Evolutionary conservation across 2,888 invertebrate genomes (phyloP).

Genomic region (Mamestra brassicae): DNA sequence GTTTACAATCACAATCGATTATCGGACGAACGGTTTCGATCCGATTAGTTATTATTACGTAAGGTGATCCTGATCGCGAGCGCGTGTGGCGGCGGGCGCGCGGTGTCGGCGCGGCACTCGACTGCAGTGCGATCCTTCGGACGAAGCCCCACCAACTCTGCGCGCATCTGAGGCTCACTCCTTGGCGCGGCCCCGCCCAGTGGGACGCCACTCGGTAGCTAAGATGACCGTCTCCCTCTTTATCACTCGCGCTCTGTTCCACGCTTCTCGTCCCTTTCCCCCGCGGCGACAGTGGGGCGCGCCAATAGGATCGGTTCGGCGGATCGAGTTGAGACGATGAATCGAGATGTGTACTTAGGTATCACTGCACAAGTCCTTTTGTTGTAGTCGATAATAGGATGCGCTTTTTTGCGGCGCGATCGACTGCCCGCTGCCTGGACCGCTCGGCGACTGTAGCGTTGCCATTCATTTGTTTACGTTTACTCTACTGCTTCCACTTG

Average conservation of each 20-base stretch:
- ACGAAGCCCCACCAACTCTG: constrained; percentile 92
- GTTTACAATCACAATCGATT: constrained; percentile 88
- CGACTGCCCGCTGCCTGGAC: constrained; percentile 81
- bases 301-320: constrained; percentile 90
- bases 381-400: constrained; percentile 91
- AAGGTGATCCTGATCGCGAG: constrained; percentile 81
- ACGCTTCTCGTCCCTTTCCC: constrained; percentile 81
- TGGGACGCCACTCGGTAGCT: constrained; percentile 90
- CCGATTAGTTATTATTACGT: constrained; percentile 88
- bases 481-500: constrained; percentile 62
- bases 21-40: constrained; percentile 84
- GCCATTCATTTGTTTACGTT: constrained; percentile 80
- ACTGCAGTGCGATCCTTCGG: constrained; percentile 91
- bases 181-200: constrained; percentile 92
- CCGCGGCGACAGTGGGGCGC: constrained; percentile 90
- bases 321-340: constrained; percentile 91
- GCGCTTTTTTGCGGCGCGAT: constrained; percentile 89
- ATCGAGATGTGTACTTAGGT: constrained; percentile 91
- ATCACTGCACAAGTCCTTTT: constrained; percentile 91
- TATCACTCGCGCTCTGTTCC: constrained; percentile 75
- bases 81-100: constrained; percentile 85
- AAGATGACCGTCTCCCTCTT: constrained; percentile 90
- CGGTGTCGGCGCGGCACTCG: constrained; percentile 88
- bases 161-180: constrained; percentile 92
- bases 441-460: constrained; percentile 66